These are phyloP conservation scores for Galendromus occidentalis DNA, from an alignment of 1,140 invertebrate genomes.

Conservation along the genomic window DNA sequence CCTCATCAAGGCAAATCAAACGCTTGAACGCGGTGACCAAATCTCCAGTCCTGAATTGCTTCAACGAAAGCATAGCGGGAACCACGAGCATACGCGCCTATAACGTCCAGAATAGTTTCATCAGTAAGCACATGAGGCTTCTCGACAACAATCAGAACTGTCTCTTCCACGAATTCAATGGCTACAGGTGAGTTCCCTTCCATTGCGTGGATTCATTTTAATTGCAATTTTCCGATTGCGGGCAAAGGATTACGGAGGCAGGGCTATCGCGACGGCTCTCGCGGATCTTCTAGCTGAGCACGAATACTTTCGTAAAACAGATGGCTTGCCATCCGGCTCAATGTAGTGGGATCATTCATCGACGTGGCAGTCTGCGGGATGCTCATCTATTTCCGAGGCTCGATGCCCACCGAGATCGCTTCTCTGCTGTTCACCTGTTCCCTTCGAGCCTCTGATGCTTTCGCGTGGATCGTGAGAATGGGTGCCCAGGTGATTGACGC, in stretches of 20 bases:
- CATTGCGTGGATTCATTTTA: neutral
- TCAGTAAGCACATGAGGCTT: slow-evolving; percentile 26
- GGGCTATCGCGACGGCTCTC: too few relatives aligned
- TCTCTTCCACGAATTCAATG: slow-evolving; percentile 28
- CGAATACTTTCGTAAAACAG: too few relatives aligned
- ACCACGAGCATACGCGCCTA: slow-evolving; percentile 32
- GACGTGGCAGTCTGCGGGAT: slow-evolving; percentile 13
- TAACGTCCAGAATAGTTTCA: slow-evolving; percentile 22
- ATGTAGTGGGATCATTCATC: slow-evolving; percentile 26
- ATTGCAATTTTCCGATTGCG: too few relatives aligned
- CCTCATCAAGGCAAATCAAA: slow-evolving; percentile 80
- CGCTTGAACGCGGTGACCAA: slow-evolving; percentile 83
- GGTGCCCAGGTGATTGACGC: neutral
- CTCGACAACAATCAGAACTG: slow-evolving; percentile 35
- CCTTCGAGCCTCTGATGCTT: neutral
- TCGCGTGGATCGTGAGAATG: neutral
- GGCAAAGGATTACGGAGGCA: too few relatives aligned
- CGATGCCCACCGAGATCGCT: neutral
- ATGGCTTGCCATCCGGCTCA: slow-evolving; percentile 28
- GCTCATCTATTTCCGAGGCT: neutral
- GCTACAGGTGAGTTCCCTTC: slow-evolving; percentile 22
- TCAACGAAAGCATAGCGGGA: slow-evolving; percentile 71
- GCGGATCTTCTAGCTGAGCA: too few relatives aligned
- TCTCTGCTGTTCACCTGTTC: neutral
- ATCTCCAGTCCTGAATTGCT: slow-evolving; percentile 94